These are phyloP conservation scores for Dryomyza anilis DNA, from an alignment of 2,888 invertebrate species.

Conservation along the genomic window DNA sequence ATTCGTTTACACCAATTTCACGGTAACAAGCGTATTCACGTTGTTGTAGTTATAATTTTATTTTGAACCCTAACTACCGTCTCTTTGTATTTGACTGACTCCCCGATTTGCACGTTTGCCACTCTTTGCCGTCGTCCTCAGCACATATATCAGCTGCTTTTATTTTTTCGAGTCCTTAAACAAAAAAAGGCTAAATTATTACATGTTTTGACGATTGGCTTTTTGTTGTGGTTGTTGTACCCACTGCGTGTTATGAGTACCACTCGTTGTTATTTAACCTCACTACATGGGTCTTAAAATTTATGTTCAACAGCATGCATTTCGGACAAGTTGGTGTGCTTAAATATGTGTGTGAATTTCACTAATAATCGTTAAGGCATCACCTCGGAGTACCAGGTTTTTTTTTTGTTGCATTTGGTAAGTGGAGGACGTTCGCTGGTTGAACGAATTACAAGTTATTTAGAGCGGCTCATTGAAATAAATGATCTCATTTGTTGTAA, in stretches of 20 bases:
- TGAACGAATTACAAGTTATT: no score
- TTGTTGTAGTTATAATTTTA: neutral
- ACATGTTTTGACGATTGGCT: neutral
- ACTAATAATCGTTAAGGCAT: conserved; percentile 23
- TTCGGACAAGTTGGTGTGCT: conserved; percentile 20
- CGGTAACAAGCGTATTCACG: conserved; percentile 37
- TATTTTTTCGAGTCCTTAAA: neutral
- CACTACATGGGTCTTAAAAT: no score
- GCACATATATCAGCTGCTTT: neutral
- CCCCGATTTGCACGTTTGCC: no score
- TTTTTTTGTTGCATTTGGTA: no score
- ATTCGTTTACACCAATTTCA: conserved; percentile 61
- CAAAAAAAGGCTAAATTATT: conserved; percentile 16
- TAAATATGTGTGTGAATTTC: conserved; percentile 13
- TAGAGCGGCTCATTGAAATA: no score
- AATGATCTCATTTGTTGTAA: no score
- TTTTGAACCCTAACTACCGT: no score
- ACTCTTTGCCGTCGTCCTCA: no score
- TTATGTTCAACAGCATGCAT: conserved; percentile 21
- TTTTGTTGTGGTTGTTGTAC: neutral
- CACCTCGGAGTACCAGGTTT: no score
- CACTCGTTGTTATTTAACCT: no score
- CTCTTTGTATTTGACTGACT: no score
- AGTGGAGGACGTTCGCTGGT: no score
- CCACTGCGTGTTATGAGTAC: neutral